Evolutionary conservation across 2,797 vertebrate genomes (phyloP).

Genomic region (Ispidina lecontei): DNA sequence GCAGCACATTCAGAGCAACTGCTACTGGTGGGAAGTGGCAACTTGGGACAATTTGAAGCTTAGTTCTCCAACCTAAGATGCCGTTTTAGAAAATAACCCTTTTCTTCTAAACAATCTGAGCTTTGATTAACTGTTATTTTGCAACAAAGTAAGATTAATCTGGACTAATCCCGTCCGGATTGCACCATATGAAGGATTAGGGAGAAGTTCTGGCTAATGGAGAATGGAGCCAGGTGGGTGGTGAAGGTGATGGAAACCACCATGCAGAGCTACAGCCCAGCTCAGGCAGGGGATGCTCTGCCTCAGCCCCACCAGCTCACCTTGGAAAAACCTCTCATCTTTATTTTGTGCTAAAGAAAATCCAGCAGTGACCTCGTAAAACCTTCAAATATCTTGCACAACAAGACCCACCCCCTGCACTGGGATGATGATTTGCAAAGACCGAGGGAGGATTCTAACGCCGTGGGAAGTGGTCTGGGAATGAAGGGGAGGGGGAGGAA

Average conservation of each 20-base stretch:
- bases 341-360: background rate
- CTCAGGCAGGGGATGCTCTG: background rate
- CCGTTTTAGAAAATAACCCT: background rate
- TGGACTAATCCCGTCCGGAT: background rate
- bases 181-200: background rate
- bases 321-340: background rate
- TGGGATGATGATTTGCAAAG: fast-evolving
- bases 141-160: background rate
- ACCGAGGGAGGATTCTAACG: fast-evolving
- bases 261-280: background rate
- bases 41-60: background rate
- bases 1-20: background rate
- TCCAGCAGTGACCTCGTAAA: background rate
- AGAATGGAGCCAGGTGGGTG: background rate
- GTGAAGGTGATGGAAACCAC: background rate
- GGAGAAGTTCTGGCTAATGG: background rate
- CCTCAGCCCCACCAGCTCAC: background rate
- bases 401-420: fast-evolving
- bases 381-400: background rate
- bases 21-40: background rate
- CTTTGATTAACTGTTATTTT: constrained; percentile 6
- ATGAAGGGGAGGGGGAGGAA: no score
- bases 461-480: background rate
- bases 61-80: background rate
- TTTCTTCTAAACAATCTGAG: constrained; percentile 12